Evolutionary conservation across 2,113 vertebrate genomes (phyloP), one percentile per base, ranked within the genome.

Genomic region (Heloderma charlesbogerti): DNA sequence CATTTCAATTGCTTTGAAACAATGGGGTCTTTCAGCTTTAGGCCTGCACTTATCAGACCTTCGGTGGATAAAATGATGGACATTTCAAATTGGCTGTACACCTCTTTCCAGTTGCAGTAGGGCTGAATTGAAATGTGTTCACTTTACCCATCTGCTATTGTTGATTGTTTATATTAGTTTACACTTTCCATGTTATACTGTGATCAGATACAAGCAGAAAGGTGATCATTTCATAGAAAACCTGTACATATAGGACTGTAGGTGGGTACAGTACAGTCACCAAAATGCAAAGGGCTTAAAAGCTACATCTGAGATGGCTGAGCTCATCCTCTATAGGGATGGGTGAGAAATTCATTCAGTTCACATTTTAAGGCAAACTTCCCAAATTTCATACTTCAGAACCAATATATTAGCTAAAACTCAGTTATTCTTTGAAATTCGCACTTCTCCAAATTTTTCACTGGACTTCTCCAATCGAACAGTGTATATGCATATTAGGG

Each of bases 11-110:
- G 89, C 94, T 92, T 84, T 92, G 87, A 51, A 92, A 97, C 95
- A 97, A 96, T 94, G 96, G 90, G 43, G 2, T 85, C 92, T 96
- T 97, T 97, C 95, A 97, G 92, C 48, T 92, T 91, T 92, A 89
- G 91, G 71, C 18, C 82, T 94, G 92, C 72, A 84, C 91, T 95
- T 96, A 96, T 96, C 95, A 92, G 92, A 90, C 60, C 4, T n/a
- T 90, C 92, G 77, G 89, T 83, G 92, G 94, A 94, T 93, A 95
- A 96, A 93, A 93, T 95, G 67, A 40, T 86, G 77, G 89, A 89
- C 63, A 94, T 97, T 96, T 94, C 95, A 96, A 95, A 96, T 94
- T 95, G 89, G 27, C 84, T 71, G 48, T 90, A 93, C 25, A 93
- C 90, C 93, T 91, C 91, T 91, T 95, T 86, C 87, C 88, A 84